Base-by-base conservation (phyloP, 2,113 vertebrate genomes). In the Eudyptes chrysolophus region DNA sequence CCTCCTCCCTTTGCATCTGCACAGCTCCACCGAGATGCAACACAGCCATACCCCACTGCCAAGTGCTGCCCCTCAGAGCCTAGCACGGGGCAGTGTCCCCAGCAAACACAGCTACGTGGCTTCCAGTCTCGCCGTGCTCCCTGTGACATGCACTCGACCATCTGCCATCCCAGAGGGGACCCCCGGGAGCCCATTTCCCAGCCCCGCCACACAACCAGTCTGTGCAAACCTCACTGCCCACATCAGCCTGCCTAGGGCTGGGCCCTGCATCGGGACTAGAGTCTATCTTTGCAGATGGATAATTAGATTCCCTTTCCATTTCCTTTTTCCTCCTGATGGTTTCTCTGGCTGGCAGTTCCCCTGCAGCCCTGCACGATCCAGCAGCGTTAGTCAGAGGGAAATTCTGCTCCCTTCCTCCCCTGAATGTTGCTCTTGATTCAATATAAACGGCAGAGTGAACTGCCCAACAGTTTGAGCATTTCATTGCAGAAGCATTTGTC, bases 291-390 rank as follows among this genome's bases (percentile, higher is more conserved):
- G 86, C 95, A 96, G 84, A 96, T 79, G 69, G 74, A 75, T 92
- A 96, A 93, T 96, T 88, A 90, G 84, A 96, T 96, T 96, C 74
- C n/a, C 38, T 64, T 89, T 79, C 96, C 84, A 95, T 80, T 94
- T 91, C 84, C 95, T 83, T 82, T 85, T 77, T 62, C 78, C 54
- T 97, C 62, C 74, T 49, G 77, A 72, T 46, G 91, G 87, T 91
- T 94, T 87, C 49, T 91, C 62, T 82, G 81, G 91, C 89, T 89
- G 86, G 84, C 89, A 83, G 58, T 30, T 85, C 66, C 77, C 57
- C 58, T 0, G 0, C 70, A 94, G 91, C 84, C 40, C 72, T 58
- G 66, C 61, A 83, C 12, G 16, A 95, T 89, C 91, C 87, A 89
- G 82, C 62, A 87, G 68, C 89, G 70, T 94, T 94, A 94, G 74